These are phyloP conservation scores for Thymelicus sylvestris DNA, from an alignment of 2,888 invertebrate species.

Conservation along the genomic window DNA sequence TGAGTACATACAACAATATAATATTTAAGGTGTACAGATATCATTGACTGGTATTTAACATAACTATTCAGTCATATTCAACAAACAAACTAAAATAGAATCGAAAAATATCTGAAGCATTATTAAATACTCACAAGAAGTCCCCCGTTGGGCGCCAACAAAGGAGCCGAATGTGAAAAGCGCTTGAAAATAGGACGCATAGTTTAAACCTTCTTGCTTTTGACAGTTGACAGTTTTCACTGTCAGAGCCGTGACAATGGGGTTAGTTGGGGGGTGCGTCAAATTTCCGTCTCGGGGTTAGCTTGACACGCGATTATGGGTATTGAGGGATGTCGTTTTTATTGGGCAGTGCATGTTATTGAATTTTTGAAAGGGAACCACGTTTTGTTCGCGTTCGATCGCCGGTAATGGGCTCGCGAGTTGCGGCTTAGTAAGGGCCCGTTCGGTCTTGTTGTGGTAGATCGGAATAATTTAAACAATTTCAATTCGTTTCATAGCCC, in stretches of 20 bases:
- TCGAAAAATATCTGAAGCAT: slow-evolving; percentile 28
- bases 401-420: slow-evolving; percentile 16
- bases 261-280: slow-evolving; percentile 79
- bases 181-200: slow-evolving; percentile 71
- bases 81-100: slow-evolving; percentile 1
- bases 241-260: slow-evolving; percentile 75
- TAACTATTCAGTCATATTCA: neutral
- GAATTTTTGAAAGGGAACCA: slow-evolving; percentile 59
- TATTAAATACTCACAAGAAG: slow-evolving; percentile 50
- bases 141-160: slow-evolving; percentile 61
- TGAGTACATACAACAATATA: too few relatives aligned
- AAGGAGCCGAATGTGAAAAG: slow-evolving; percentile 73
- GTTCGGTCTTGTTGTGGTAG: neutral
- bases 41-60: too few relatives aligned
- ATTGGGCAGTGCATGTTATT: slow-evolving; percentile 53
- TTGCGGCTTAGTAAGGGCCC: neutral
- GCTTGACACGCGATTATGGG: slow-evolving; percentile 79
- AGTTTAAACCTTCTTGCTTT: slow-evolving; percentile 83
- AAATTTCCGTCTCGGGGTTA: slow-evolving; percentile 62
- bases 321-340: slow-evolving; percentile 71
- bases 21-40: too few relatives aligned
- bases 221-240: slow-evolving; percentile 84
- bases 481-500: too few relatives aligned
- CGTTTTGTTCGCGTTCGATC: slow-evolving; percentile 41
- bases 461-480: too few relatives aligned